Evolutionary conservation across 2,113 vertebrate species (phyloP), one percentile per base, ranked within the genome.

Genomic region (Hyperopisus bebe): DNA sequence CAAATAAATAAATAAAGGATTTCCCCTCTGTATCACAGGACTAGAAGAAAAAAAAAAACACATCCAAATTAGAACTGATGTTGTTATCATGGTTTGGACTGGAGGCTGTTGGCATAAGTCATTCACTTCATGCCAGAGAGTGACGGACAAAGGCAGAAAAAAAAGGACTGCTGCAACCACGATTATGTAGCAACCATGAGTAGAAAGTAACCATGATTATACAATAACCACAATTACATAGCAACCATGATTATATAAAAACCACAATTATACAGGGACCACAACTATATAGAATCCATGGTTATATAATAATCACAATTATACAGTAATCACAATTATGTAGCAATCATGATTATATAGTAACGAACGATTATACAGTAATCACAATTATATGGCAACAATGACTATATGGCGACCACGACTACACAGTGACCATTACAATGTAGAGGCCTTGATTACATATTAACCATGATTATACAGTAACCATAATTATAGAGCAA

Each of bases 41-140:
- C 87, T 87, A 35, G 27, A 70, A 27, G 3, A 21, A 24, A 87
- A 55, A 9, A 87, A 88, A 62, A 50, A 7, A 86, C 5, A 11
- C 47, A 50, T 47, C 86, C 53, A 88, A 88, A 88, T 88, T 66
- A 88, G 87, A 88, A 44, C 35, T 88, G 87, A 88, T 66, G 87
- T 88, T 88, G 87, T 66, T 88, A 88, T 88, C 51, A 27, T 62
- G 87, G 21, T 44, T 47, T 88, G 55, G 48, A 39, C 50, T 53
- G 27, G n/a, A 87, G 50, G 85, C 85, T 53, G 50, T 50, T 87
- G 85, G 85, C 85, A 53, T 31, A 87, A 87, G 50, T 39, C 85
- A 24, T 53, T 87, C 47, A 48, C 50, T 24, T 53, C 85, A 87
- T 31, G 46, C 84, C 84, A 86, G 48, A 47, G 84, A 86, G 48